Evolutionary conservation across 2,888 invertebrate genomes (phyloP).

Genomic region (Tipula vernalis): DNA sequence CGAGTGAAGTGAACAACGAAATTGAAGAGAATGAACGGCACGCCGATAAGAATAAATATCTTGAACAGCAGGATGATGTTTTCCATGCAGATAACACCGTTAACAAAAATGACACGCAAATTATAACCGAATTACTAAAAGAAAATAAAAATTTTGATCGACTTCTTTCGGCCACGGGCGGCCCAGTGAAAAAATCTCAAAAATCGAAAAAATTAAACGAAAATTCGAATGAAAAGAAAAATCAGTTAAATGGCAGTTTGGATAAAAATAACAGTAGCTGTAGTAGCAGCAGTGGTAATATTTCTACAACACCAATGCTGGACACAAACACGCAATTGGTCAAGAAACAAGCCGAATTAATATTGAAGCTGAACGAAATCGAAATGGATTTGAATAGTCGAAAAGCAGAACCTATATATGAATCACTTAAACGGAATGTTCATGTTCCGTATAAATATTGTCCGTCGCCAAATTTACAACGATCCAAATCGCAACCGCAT

Average conservation of each 20-base stretch:
- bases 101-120: slow-evolving; percentile 45
- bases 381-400: slow-evolving; percentile 10
- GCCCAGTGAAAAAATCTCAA: slow-evolving; percentile 29
- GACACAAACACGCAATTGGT: neutral
- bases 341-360: neutral
- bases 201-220: slow-evolving; percentile 42
- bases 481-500: slow-evolving; percentile 21
- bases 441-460: slow-evolving; percentile 37
- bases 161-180: slow-evolving; percentile 40
- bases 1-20: slow-evolving; percentile 14
- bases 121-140: slow-evolving; percentile 70
- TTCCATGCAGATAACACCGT: slow-evolving; percentile 21
- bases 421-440: slow-evolving; percentile 32
- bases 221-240: slow-evolving; percentile 17
- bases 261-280: neutral
- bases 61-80: slow-evolving; percentile 30
- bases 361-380: slow-evolving; percentile 5
- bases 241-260: slow-evolving; percentile 28
- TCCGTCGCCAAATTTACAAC: slow-evolving; percentile 30
- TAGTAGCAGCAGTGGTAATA: neutral
- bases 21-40: slow-evolving; percentile 22
- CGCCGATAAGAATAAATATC: slow-evolving; percentile 12
- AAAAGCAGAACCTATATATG: slow-evolving; percentile 31
- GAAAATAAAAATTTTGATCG: slow-evolving; percentile 73
- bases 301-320: neutral